Percentiles rank a stretch among this genome's conserved stretches.
Conservation (phyloP, 1,140 invertebrate species). For the Aphidius gifuensis region DNA sequence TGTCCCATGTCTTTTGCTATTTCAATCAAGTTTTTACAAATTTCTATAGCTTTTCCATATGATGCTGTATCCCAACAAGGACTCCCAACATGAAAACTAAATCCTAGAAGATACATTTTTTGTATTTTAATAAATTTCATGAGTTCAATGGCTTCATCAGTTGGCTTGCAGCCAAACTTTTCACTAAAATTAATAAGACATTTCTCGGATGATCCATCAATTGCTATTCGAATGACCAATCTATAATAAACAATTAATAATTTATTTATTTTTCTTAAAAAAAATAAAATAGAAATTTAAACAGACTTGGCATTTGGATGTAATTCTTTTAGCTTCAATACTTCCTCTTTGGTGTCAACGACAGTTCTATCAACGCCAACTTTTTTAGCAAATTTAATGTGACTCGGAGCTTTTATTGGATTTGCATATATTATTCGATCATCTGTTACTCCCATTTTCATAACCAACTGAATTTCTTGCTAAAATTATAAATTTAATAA, state of each 20-base stretch:
- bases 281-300: conserved; percentile 21
- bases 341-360: conserved; percentile 90
- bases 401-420: conserved; percentile 87
- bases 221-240: conserved; percentile 87
- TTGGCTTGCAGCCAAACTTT: conserved; percentile 90
- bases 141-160: conserved; percentile 71
- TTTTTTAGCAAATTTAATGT: conserved; percentile 79
- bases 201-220: conserved; percentile 65
- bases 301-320: conserved; percentile 79
- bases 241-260: conserved; percentile 45
- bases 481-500: conserved; percentile 31
- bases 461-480: conserved; percentile 66
- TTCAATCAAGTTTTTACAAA: conserved; percentile 66
- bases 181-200: conserved; percentile 81
- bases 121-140: conserved; percentile 72
- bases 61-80: conserved; percentile 71
- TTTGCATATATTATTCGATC: conserved; percentile 93
- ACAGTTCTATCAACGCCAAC: conserved; percentile 81
- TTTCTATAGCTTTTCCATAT: conserved; percentile 62
- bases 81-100: conserved; percentile 85
- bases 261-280: no score
- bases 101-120: conserved; percentile 75
- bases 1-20: conserved; percentile 65
- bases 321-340: conserved; percentile 82
- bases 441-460: conserved; percentile 61